These are phyloP conservation scores for Sphecodes monilicornis DNA, from an alignment of 2,888 invertebrate genomes.

Conservation along the genomic window DNA sequence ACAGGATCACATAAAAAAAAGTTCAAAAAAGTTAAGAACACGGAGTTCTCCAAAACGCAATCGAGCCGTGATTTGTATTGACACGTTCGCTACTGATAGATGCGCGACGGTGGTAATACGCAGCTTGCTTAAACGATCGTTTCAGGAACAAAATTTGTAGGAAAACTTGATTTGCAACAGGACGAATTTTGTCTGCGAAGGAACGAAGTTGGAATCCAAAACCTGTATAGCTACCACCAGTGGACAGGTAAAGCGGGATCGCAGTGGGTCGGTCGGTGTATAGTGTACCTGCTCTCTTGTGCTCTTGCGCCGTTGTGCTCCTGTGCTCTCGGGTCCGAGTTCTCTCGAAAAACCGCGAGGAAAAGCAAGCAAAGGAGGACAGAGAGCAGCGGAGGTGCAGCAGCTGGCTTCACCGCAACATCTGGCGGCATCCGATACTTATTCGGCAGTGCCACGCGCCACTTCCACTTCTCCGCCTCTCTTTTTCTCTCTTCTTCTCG, in stretches of 20 bases:
- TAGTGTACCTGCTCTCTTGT: constrained; percentile 60
- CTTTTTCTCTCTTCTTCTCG: constrained; percentile 50
- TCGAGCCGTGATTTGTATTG: too few relatives aligned
- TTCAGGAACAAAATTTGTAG: too few relatives aligned
- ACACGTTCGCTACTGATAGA: too few relatives aligned
- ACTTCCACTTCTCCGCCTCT: constrained; percentile 74
- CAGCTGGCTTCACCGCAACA: constrained; percentile 79
- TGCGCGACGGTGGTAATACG: too few relatives aligned
- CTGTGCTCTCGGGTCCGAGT: background rate
- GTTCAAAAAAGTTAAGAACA: too few relatives aligned
- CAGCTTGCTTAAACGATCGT: too few relatives aligned
- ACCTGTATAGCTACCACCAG: constrained; percentile 46
- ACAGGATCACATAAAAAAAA: too few relatives aligned
- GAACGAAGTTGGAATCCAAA: background rate
- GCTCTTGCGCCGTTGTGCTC: background rate
- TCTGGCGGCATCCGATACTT: constrained; percentile 80
- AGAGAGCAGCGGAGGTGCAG: constrained; percentile 64
- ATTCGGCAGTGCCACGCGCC: constrained; percentile 82
- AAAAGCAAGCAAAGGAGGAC: constrained; percentile 71
- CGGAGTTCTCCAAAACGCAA: too few relatives aligned
- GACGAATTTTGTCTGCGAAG: background rate
- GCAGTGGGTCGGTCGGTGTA: constrained; percentile 27
- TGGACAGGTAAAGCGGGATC: constrained; percentile 46
- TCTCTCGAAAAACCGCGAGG: constrained; percentile 71
- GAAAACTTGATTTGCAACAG: background rate